A percentile compares a stretch with the other conserved stretches of the same genome.
These are phyloP conservation scores for Gymnarchus niloticus DNA, from an alignment of 2,113 vertebrate species.

Conservation along the genomic window DNA sequence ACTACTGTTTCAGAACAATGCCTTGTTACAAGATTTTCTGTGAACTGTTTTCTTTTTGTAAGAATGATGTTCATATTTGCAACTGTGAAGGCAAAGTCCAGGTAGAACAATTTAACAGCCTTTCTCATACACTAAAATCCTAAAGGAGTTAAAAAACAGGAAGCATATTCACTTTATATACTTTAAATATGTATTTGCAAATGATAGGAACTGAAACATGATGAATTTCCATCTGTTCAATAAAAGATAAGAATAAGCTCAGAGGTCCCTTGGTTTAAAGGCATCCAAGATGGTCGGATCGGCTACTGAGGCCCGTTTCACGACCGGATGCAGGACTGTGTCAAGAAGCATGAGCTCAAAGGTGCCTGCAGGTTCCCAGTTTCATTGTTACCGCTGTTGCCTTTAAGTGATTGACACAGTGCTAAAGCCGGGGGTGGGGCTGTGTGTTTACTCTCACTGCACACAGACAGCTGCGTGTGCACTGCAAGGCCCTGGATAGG, in stretches of 20 bases:
- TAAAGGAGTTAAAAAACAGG: neutral
- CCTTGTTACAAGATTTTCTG: neutral
- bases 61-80: neutral
- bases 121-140: neutral
- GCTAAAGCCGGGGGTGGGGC: neutral
- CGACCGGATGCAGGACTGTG: no score
- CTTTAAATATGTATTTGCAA: neutral
- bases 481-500: neutral
- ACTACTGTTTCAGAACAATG: conserved; percentile 39
- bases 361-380: no score
- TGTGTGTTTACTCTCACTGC: neutral
- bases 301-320: no score
- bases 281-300: neutral
- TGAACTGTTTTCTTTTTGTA: neutral
- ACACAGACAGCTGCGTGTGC: neutral
- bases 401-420: no score
- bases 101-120: no score
- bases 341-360: neutral
- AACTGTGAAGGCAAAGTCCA: neutral
- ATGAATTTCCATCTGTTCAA: neutral
- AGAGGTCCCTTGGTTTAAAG: neutral
- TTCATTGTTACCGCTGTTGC: no score
- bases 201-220: neutral
- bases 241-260: neutral
- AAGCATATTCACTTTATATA: neutral